Evolutionary conservation across 2,797 vertebrate genomes (phyloP), one percentile per base, ranked within the genome.

Genomic region (Lindbergichthys nudifrons): DNA sequence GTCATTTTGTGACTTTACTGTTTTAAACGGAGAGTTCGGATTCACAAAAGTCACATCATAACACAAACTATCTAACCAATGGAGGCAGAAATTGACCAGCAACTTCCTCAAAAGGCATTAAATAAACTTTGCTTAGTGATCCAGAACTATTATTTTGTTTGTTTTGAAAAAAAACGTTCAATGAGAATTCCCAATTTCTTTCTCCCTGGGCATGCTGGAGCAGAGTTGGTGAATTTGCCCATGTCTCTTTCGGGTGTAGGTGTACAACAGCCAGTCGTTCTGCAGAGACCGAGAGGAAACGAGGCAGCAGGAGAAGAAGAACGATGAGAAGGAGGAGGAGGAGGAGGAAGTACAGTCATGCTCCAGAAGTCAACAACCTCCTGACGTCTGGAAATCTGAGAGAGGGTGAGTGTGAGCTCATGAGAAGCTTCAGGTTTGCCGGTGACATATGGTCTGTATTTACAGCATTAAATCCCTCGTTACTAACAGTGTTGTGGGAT

Each of bases 321-420:
- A 75, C 41, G 53, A 26, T 26, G 26, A 26, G 26, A 3, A 73
- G 45, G 56, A 67, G 50, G 30, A 36, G 15, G 18, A 46, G 46
- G 58, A 66, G 39, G 63, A 50, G 30, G 65, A 86, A 46, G 78
- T 89, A 53, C 69, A 47, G 82, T 91, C 92, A 69, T 77, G 92
- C 82, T 94, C 93, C 89, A 96, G 95, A 89, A 92, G 91, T 87
- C 92, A 93, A 83, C 94, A 95, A 83, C 93, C 94, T 1, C 88
- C 91, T 19, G 93, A 95, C 90, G 94, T 95, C 81, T 94, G 95
- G 94, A 96, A 95, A 89, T 95, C 96, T 80, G 95, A 97, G 91
- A 94, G 94, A 93, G 95, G 95, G 98, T 99, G 92, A 97, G 96
- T 92, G n/a, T 46, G n/a, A 72, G n/a, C 10, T 14, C 12, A 19